Base-by-base conservation (phyloP, 2,113 vertebrate genomes). In the Oryzias celebensis region DNA sequence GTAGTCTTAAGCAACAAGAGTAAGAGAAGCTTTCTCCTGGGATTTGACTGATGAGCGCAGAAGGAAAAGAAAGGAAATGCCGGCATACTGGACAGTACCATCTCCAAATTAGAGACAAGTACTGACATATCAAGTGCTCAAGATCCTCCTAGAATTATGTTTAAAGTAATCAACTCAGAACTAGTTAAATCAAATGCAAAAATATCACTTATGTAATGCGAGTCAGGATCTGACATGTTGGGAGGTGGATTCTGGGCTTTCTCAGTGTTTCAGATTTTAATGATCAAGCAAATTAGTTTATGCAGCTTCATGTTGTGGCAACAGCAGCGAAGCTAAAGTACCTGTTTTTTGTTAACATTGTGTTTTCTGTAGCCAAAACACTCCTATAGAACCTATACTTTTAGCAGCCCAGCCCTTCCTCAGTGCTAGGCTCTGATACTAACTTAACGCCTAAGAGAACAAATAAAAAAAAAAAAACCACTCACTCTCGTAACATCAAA, bases 1-100 rank as follows among this genome's bases (percentile, higher is more conserved):
- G 50, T 41, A 71, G 72, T 78, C 68, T 83, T 78, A 66, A 77
- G 76, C 75, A 78, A 83, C 56, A 57, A 26, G 52, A 65, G 69
- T 78, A 86, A 85, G 67, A 8, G 58, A 65, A 88, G 64, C 52
- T 46, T 51, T 54, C 51, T 67, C 54, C 64, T 26, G 36, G 71
- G 73, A 58, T 7, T 47, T n/a, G 17, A n/a, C 4, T 47, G 45
- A 47, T 7, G 36, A 36, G 36, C 3, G 36, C 12, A 10, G 12
- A 36, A 36, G 36, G 36, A 36, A 36, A 36, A 10, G 12, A 36
- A 36, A 36, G 36, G 10, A 36, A 36, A 36, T 36, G 36, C 36
- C 36, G 12, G 36, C 36, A 36, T 36, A 13, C 36, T 28, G 26
- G 26, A 28, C 26, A 5, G 26, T 28, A 28, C 26, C 26, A 28